phyloP scores from a whole-genome alignment of 2,888 invertebrate species.

The Cacoxenus indagator region DNA sequence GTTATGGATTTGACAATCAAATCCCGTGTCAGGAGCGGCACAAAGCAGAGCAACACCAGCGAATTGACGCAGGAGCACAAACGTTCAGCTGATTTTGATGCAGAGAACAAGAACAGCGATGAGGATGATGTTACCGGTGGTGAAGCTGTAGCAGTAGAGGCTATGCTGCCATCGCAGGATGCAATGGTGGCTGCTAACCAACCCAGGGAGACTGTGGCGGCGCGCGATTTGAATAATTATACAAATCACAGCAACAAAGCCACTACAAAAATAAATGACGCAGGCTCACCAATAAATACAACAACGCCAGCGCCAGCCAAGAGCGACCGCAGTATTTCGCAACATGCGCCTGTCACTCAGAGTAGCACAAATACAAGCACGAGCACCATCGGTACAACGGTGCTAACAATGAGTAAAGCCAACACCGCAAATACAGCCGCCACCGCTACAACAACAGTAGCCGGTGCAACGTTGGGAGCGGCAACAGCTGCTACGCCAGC shows the following conservation, averaged over 20 bases:
- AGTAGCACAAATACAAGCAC: too few relatives aligned
- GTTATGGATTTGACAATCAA: slow-evolving; percentile 49
- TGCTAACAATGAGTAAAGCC: too few relatives aligned
- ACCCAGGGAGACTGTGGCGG: not conserved
- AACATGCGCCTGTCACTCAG: too few relatives aligned
- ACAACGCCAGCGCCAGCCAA: slow-evolving; percentile 15
- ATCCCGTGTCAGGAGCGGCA: slow-evolving; percentile 10
- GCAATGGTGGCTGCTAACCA: not conserved
- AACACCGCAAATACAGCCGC: slow-evolving; percentile 11
- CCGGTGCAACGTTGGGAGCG: slow-evolving; percentile 12
- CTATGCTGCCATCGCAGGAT: not conserved
- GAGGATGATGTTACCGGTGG: slow-evolving; percentile 8
- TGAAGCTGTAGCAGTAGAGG: slow-evolving; percentile 14
- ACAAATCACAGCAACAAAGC: slow-evolving; percentile 54
- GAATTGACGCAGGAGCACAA: slow-evolving; percentile 6
- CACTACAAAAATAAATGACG: slow-evolving; percentile 45
- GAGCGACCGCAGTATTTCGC: too few relatives aligned
- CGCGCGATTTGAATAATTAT: slow-evolving; percentile 46
- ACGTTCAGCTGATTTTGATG: slow-evolving; percentile 5
- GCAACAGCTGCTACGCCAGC: slow-evolving; percentile 41
- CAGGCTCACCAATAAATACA: slow-evolving; percentile 21
- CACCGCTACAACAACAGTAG: slow-evolving; percentile 17
- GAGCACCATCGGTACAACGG: too few relatives aligned
- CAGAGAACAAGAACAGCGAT: slow-evolving; percentile 21
- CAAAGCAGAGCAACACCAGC: not conserved